Evolutionary conservation across 2,113 vertebrate species (phyloP).

Genomic region (Pheucticus melanocephalus): DNA sequence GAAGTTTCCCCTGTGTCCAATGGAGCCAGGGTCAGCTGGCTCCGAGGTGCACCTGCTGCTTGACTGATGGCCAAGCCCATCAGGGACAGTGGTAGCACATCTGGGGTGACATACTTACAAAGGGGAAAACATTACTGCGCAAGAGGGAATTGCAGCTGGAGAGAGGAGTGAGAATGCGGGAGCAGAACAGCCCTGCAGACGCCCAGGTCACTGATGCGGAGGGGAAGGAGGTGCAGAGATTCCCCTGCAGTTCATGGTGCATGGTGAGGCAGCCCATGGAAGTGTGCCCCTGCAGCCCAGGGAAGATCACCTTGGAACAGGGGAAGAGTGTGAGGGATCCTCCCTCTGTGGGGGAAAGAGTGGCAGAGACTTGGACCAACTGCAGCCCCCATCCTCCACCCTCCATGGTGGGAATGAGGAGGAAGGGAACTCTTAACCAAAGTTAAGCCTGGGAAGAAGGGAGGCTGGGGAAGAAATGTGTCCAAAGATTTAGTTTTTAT

Average conservation of each 20-base stretch:
- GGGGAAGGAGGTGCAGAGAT: not conserved
- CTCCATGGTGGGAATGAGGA: rapidly evolving
- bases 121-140: rapidly evolving
- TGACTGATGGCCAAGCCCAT: not conserved
- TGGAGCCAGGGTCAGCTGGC: not conserved
- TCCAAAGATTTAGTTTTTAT: not conserved
- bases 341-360: not conserved
- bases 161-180: not conserved
- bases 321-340: not conserved
- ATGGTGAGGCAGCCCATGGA: not conserved
- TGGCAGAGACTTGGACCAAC: not conserved
- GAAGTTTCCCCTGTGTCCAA: not conserved
- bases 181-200: not conserved
- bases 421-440: not conserved
- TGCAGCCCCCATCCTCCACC: not conserved
- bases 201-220: not conserved
- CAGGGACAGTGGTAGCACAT: not conserved
- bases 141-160: not conserved
- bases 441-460: not conserved
- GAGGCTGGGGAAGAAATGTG: rapidly evolving
- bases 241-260: not conserved
- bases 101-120: not conserved
- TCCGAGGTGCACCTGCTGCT: rapidly evolving
- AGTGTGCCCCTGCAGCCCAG: not conserved
- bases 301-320: not conserved